phyloP scores from a whole-genome alignment of 2,888 invertebrate genomes.

The Adineta ricciae region DNA sequence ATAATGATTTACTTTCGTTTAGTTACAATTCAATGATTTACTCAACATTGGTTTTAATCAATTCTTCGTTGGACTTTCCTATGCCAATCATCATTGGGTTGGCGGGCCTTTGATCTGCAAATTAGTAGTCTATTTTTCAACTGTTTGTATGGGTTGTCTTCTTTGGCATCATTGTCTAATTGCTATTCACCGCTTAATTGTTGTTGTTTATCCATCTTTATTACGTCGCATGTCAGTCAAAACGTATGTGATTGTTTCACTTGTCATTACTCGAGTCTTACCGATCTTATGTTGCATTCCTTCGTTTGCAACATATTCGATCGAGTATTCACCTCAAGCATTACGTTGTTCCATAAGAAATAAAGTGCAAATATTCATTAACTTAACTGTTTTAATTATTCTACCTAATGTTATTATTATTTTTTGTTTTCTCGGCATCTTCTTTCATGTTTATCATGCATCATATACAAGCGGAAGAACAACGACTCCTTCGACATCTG shows the following conservation, averaged over 20 bases:
- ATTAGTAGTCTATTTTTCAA: constrained; percentile 29
- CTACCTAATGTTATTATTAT: constrained; percentile 27
- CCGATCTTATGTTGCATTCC: constrained; percentile 29
- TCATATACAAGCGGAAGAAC: constrained; percentile 21
- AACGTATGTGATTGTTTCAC: constrained; percentile 22
- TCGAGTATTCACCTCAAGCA: constrained; percentile 20
- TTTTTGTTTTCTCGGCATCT: constrained; percentile 33
- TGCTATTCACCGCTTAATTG: constrained; percentile 27
- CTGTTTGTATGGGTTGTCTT: constrained; percentile 29
- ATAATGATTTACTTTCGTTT: neutral
- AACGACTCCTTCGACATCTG: neutral
- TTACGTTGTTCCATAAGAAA: constrained; percentile 25
- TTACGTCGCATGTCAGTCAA: constrained; percentile 25
- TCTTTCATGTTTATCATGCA: constrained; percentile 22
- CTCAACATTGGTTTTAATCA: constrained; percentile 33
- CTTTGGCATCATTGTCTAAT: constrained; percentile 33
- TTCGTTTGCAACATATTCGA: constrained; percentile 23
- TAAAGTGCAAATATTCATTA: constrained; percentile 28
- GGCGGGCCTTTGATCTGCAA: constrained; percentile 23
- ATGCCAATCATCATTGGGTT: constrained; percentile 26
- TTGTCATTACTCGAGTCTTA: constrained; percentile 28
- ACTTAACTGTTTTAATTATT: constrained; percentile 25
- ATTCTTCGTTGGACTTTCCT: constrained; percentile 33
- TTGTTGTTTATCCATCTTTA: constrained; percentile 27
- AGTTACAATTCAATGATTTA: constrained; percentile 31